Percentiles rank a stretch among this genome's conserved stretches.
Evolutionary conservation across 2,888 invertebrate genomes (phyloP).

Genomic region (Ischnura elegans): DNA sequence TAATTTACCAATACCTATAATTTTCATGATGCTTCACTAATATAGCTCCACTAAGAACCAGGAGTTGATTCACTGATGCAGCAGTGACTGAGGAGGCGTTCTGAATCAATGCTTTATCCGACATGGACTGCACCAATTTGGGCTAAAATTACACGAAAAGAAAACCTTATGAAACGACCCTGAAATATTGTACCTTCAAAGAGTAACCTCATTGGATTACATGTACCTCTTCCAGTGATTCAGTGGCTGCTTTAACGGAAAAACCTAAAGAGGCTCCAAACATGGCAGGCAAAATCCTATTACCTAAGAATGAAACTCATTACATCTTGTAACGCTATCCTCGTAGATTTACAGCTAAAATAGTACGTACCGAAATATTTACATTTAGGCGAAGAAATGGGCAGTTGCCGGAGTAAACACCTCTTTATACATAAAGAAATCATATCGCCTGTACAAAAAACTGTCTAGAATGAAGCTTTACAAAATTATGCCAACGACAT

Average conservation of each 20-base stretch:
- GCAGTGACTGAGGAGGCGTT: neutral
- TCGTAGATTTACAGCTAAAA: too few species aligned
- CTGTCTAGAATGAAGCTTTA: too few species aligned
- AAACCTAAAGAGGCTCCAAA: neutral
- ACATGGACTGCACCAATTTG: neutral
- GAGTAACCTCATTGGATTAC: neutral
- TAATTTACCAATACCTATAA: conserved; percentile 1
- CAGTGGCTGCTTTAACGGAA: neutral
- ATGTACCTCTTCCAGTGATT: neutral
- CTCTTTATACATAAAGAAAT: neutral
- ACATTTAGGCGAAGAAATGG: neutral
- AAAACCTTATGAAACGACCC: neutral
- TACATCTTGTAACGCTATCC: neutral
- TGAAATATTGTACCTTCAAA: neutral
- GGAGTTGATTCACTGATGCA: neutral
- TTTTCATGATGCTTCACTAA: neutral
- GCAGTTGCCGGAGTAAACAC: neutral
- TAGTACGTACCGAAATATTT: neutral
- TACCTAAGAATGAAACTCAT: neutral
- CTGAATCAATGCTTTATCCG: neutral
- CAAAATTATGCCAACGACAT: too few species aligned
- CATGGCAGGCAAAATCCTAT: neutral
- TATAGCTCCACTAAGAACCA: neutral
- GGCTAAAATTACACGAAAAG: neutral
- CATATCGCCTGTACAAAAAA: too few species aligned